Evolutionary conservation across 2,113 vertebrate species (phyloP), one percentile per base, ranked within the genome.

Genomic region (Gallinago media): DNA sequence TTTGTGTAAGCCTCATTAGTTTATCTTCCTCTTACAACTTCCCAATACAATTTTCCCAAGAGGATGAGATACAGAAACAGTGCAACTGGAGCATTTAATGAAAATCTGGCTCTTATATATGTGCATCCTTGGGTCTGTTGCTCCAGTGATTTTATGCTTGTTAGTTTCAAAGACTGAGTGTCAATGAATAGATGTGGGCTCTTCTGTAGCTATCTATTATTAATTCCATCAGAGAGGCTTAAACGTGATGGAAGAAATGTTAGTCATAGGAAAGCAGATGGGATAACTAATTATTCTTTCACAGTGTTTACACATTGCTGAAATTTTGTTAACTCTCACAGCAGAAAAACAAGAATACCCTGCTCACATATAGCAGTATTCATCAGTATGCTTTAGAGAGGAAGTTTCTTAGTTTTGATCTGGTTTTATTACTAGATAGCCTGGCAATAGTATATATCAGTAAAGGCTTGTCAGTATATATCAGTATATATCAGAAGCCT

Each of bases 191-290:
- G 50, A 92, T 26, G 34, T 67, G 65, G 72, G 79, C 79, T 94
- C 12, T 58, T 88, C 82, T 92, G 79, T 47, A 93, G 40, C 54
- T 58, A 62, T 50, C 89, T 96, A 96, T 96, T 96, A 96, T 93
- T 93, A 95, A 92, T 71, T 77, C 76, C 38, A 94, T 81, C 94
- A 88, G 50, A 92, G 55, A 88, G 38, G 75, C 88, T 90, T 80
- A 94, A 96, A 85, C 90, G 82, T 86, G 90, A 91, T 81, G 68
- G 76, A 88, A 96, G 61, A 95, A 96, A 90, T 23, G 56, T 96
- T 95, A 97, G 93, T 96, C 93, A 96, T 94, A 91, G 68, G 79
- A 92, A 93, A 90, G 82, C 94, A 95, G 96, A 92, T 96, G 96
- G 96, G 61, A 77, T 27, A 67, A 79, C 85, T 96, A 96, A 88